Base-by-base conservation (phyloP, 2,797 vertebrate species). In the Danio kyathit region DNA sequence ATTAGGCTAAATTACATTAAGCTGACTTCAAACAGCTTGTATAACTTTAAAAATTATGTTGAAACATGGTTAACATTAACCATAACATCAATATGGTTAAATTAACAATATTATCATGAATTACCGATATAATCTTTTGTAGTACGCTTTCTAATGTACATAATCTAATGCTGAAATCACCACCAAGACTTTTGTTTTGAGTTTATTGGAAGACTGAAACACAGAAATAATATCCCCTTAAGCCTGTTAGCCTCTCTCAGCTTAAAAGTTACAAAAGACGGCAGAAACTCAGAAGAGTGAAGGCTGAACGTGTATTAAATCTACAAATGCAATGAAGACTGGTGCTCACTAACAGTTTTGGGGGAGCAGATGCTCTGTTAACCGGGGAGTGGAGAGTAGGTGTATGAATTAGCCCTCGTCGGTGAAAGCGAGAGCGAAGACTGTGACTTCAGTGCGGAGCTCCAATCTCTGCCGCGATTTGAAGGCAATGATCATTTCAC, bases 401-500 rank as follows among this genome's bases (percentile, higher is more conserved):
- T 77, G 74, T 59, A 59, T 17, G 63, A 60, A 72, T 57, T 60
- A 49, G 72, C 79, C 65, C 29, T 51, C 0, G 78, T 52, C 79
- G 41, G 65, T 67, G 84, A 80, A 73, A 57, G 54, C 49, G 72
- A 74, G 63, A 46, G 29, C 29, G 29, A 59, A 57, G 38, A 9
- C 11, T 72, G 17, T 14, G 78, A 83, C 75, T 74, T 63, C 60
- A 70, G 40, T 11, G 19, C 19, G 67, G 41, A 71, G 57, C 49
- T 13, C 49, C 9, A 11, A 13, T 52, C 49, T 52, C 49, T 52
- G 49, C 49, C 74, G 76, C 61, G 86, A 83, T 85, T 79, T 74
- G 80, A 83, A 83, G 81, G 67, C 69, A 73, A 46, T 43, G 70
- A 57, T 43, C 71, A 69, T 76, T 69, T 74, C 60, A 85, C 79